These are phyloP conservation scores for Notolabrus celidotus DNA, from an alignment of 2,797 vertebrate species.

Conservation along the genomic window DNA sequence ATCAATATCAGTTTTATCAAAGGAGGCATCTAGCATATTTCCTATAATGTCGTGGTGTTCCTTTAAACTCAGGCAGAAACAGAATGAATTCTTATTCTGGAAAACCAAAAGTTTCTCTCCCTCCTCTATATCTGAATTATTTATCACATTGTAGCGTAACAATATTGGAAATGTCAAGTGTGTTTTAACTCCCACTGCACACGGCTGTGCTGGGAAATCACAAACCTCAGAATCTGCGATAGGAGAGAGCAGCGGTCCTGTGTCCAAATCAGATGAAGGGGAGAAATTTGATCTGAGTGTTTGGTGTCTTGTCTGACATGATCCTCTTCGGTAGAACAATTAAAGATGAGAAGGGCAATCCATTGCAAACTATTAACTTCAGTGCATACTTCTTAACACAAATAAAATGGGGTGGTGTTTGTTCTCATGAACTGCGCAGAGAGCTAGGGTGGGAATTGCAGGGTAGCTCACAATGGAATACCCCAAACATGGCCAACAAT, in stretches of 20 bases:
- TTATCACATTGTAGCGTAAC: slow-evolving; percentile 69
- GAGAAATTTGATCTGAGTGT: slow-evolving; percentile 41
- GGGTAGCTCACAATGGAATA: no score
- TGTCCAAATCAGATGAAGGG: slow-evolving; percentile 27
- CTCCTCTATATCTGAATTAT: slow-evolving; percentile 73
- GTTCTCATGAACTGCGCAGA: not conserved
- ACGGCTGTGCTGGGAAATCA: slow-evolving; percentile 56
- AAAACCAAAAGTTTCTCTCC: slow-evolving; percentile 40
- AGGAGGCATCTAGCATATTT: slow-evolving; percentile 13
- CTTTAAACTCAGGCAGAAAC: slow-evolving; percentile 23
- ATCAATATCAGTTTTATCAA: slow-evolving; percentile 30
- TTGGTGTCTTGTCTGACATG: slow-evolving; percentile 30
- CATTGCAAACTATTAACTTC: not conserved
- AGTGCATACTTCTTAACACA: not conserved
- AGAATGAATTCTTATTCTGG: slow-evolving; percentile 42
- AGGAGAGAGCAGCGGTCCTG: slow-evolving; percentile 14
- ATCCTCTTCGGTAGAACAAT: slow-evolving; percentile 6
- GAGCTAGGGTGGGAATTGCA: no score
- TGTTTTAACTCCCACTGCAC: slow-evolving; percentile 68
- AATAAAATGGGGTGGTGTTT: slow-evolving; percentile 7
- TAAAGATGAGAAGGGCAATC: not conserved
- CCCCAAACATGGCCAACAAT: no score
- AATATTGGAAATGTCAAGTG: slow-evolving; percentile 77
- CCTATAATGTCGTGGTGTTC: slow-evolving; percentile 7
- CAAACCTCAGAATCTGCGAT: slow-evolving; percentile 22